A percentile compares a stretch with the other conserved stretches of the same genome.
These are phyloP conservation scores for Drosophila funebris DNA, from an alignment of 1,140 invertebrate genomes.

Conservation along the genomic window DNA sequence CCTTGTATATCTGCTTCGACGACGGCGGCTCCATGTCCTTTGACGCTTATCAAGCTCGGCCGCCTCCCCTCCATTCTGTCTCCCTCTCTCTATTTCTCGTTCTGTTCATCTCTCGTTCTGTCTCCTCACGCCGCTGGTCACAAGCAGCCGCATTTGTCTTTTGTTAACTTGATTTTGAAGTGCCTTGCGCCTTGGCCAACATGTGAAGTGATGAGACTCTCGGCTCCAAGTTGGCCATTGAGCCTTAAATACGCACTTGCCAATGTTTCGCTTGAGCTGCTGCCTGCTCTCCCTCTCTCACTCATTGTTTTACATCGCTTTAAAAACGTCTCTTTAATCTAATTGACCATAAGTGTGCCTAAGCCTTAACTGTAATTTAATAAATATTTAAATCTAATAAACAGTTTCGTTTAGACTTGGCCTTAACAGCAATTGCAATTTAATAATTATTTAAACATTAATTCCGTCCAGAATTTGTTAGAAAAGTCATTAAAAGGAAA, in stretches of 20 bases:
- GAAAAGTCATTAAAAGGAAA: constrained; percentile 1
- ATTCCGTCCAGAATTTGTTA: neutral
- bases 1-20: constrained; percentile 1
- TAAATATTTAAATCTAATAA: too few species aligned
- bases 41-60: constrained; percentile 66
- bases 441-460: neutral
- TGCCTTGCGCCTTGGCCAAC: constrained; percentile 6
- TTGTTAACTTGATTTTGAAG: constrained; percentile 61
- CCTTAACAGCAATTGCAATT: neutral
- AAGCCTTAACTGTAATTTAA: too few species aligned
- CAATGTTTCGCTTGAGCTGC: constrained; percentile 18
- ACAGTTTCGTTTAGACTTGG: neutral
- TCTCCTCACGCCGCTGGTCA: too few species aligned
- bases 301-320: neutral
- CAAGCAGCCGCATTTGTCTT: constrained; percentile 64
- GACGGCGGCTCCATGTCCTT: constrained; percentile 55
- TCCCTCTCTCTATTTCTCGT: neutral
- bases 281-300: neutral
- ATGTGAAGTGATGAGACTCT: neutral
- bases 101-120: too few species aligned
- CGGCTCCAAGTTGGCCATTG: constrained; percentile 36
- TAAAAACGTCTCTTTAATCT: neutral
- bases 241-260: constrained; percentile 57
- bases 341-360: too few species aligned
- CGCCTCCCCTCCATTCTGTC: neutral